Base-by-base conservation (phyloP, 2,113 vertebrate species). In the Clarias magur region DNA sequence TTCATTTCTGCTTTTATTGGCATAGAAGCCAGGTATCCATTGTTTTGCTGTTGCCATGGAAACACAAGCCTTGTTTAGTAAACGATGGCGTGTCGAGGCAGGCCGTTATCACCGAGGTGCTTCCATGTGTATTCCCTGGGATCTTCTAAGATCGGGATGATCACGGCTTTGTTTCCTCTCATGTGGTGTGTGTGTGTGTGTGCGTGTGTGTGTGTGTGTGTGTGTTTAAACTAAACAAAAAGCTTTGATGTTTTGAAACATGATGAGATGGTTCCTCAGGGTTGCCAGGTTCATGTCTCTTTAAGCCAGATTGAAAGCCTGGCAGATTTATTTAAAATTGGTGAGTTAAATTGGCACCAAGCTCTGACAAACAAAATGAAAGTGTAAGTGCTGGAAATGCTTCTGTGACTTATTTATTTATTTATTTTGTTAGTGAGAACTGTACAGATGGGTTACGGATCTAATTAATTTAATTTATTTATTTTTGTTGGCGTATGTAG, bases 21-120 rank as follows among this genome's bases (percentile, higher is more conserved):
- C 91, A 90, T 80, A 17, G 48, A 60, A 80, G 80, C 84, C 82
- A 88, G 90, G 90, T 90, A 90, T 82, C 88, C 82, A 92, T 94
- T 94, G 93, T 95, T 93, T 91, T 92, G 82, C 90, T 82, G 94
- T 94, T 91, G 91, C 92, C 92, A 25, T 38, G 91, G 94, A 89
- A 79, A 93, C 88, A 15, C 82, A 19, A 78, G 89, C 90, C 91
- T 92, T 94, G 92, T 94, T 94, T 94, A 92, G 88, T 87, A 73
- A 88, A 90, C 88, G 88, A 86, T 89, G 79, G 91, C 94, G 21
- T 93, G 94, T 95, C 88, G 82, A 87, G 89, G 89, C 94, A 94
- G 82, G 92, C 87, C 90, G 88, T 75, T 76, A 93, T 92, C 88
- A 42, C 80, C 86, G 87, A 91, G 88, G 90, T 56, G 34, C 81